Base-by-base conservation (phyloP, 2,888 invertebrate genomes). In the Oligia latruncula region DNA sequence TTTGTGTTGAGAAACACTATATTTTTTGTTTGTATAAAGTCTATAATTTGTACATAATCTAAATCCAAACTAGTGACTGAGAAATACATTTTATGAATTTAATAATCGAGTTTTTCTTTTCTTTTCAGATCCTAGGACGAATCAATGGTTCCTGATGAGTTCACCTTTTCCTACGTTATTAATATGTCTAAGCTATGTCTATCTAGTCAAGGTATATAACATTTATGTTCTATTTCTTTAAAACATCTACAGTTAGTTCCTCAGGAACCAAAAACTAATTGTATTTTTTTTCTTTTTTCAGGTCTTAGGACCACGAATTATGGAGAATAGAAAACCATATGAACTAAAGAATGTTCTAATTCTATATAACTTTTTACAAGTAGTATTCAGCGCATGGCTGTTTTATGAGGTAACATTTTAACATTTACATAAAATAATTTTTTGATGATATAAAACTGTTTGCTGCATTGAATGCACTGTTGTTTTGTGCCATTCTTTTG, bases 111-210 rank as follows among this genome's bases (percentile, higher is more conserved):
- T 17, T 23, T 55, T 0, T 0, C 89, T 90, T 75, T 90, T 91
- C 79, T 90, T 97, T 97, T 90, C 97, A 99, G 99, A 99, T 97
- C 97, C 98, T 86, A 97, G 99, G 94, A 99, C 99, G 92, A 98
- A 98, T 95, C 98, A 98, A 95, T 99, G 98, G 98, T 98, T 98
- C 92, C 97, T 99, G 97, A 99, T 99, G 99, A 98, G 98, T 93
- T 98, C 99, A 90, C 99, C 99, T 85, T 98, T 99, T 93, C 99
- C 99, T 92, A 99, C 99, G 90, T 97, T 99, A 95, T 97, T 98
- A 95, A 98, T 99, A 96, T 99, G 99, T 97, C 96, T 99, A 94
- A 96, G 97, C 93, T 99, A 99, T 97, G 98, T 99, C 91, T 98
- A 98, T 97, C 95, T 98, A 96, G 99, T 99, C 95, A 99, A 99